Base-by-base conservation (phyloP, 2,113 vertebrate species). In the Pantherophis guttatus region DNA sequence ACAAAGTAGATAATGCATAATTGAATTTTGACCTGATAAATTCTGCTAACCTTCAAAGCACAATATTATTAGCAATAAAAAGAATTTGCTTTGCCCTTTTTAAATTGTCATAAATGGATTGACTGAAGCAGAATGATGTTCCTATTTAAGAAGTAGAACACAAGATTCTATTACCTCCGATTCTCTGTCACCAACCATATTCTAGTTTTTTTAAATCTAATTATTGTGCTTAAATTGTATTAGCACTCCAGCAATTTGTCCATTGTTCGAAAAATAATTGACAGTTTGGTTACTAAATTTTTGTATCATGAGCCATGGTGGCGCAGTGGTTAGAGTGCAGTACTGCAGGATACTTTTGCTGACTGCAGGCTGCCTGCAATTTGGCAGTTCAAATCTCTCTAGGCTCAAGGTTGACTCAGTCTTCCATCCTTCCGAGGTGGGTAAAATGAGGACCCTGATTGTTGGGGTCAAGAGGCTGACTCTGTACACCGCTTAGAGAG, bases 71-170 rank as follows among this genome's bases (percentile, higher is more conserved):
- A 98, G 96, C 97, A 98, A 97, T 98, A 98, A 98, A 98, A 98
- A 96, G 96, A 98, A 98, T 98, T 98, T 97, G 96, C 97, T 97
- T 97, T 98, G 97, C 97, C 97, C 97, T 97, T 97, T 98, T 96
- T 93, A 97, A 98, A 98, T 98, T 98, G 97, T 95, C 97, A 97
- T 98, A 98, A 98, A 98, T 96, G 75, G 91, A 97, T 98, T 98
- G 98, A 97, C 96, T 98, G 97, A 97, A 97, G 97, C 97, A 97
- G 97, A 97, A 98, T 96, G 97, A 97, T 98, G 97, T 98, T 98
- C 98, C 98, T 98, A 97, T 98, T 98, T 98, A 98, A 98, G 97
- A 98, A 98, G 97, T 96, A 97, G 97, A 97, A 97, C 97, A 97
- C 95, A 96, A 97, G 96, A 98, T 98, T 98, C 95, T 98, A 97